Percentiles rank a stretch among this genome's conserved stretches.
phyloP scores from a whole-genome alignment of 2,888 invertebrate genomes.

The Agelastica alni region DNA sequence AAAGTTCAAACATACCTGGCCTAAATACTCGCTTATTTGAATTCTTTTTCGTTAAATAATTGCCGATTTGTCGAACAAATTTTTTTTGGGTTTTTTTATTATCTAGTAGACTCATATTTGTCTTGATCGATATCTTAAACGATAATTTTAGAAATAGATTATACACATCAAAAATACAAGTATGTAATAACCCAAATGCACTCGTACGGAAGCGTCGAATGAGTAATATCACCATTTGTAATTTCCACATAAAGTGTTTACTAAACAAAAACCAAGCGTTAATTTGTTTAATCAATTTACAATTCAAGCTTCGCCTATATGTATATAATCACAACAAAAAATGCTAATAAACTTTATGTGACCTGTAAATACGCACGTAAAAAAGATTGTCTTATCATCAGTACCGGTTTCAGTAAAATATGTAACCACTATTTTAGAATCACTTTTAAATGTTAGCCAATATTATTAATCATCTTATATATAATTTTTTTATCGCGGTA shows the following conservation, averaged over 20 bases:
- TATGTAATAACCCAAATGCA: background rate
- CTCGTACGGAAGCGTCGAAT: background rate
- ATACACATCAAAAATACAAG: background rate
- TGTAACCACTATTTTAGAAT: no score
- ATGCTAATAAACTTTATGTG: conserved; percentile 1
- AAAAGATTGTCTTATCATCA: background rate
- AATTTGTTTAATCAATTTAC: conserved; percentile 8
- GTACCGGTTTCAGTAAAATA: background rate
- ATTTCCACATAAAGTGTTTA: conserved; percentile 6
- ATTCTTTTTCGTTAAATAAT: conserved; percentile 14
- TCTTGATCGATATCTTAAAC: no score
- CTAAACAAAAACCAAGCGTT: conserved; percentile 8
- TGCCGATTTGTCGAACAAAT: conserved; percentile 7
- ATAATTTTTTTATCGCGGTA: no score
- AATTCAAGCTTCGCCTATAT: background rate
- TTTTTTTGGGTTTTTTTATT: background rate
- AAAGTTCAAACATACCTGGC: conserved; percentile 19
- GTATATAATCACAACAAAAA: background rate
- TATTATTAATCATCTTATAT: no score
- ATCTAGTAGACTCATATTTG: conserved; percentile 6
- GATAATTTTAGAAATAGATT: background rate
- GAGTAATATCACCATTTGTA: background rate
- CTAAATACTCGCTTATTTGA: conserved; percentile 2
- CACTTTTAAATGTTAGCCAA: no score
- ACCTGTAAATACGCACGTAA: background rate